These are phyloP conservation scores for Poecile atricapillus DNA, from an alignment of 2,113 vertebrate genomes.

Conservation along the genomic window DNA sequence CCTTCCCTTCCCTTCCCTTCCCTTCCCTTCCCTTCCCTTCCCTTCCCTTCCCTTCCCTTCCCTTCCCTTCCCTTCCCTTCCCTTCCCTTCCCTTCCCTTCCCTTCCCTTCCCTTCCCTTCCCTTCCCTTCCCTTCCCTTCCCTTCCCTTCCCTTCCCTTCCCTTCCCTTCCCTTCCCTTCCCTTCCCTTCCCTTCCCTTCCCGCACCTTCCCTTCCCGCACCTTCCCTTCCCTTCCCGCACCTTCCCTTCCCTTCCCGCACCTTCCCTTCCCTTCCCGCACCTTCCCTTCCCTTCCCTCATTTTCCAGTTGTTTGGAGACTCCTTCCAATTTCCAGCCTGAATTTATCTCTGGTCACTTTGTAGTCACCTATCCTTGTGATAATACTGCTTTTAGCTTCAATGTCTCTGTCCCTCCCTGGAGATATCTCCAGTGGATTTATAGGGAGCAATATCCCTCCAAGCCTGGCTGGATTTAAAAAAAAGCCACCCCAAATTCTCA, in stretches of 20 bases:
- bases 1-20: no score
- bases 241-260: background rate
- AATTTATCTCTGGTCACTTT: conserved; percentile 28
- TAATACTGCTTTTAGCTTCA: conserved; percentile 40
- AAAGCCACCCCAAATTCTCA: background rate
- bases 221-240: background rate
- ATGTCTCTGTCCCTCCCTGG: background rate
- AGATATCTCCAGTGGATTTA: background rate
- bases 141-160: background rate
- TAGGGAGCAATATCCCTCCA: background rate
- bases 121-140: no score
- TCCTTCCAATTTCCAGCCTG: background rate
- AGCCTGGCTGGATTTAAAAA: background rate
- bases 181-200: background rate
- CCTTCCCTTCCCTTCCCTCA: background rate
- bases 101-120: no score
- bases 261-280: background rate
- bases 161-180: background rate
- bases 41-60: no score
- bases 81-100: background rate
- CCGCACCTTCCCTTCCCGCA: no score
- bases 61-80: no score
- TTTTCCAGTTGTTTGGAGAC: background rate
- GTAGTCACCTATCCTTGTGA: background rate
- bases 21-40: no score